Evolutionary conservation across 2,797 vertebrate genomes (phyloP).

Genomic region (Diplodus puntazzo): DNA sequence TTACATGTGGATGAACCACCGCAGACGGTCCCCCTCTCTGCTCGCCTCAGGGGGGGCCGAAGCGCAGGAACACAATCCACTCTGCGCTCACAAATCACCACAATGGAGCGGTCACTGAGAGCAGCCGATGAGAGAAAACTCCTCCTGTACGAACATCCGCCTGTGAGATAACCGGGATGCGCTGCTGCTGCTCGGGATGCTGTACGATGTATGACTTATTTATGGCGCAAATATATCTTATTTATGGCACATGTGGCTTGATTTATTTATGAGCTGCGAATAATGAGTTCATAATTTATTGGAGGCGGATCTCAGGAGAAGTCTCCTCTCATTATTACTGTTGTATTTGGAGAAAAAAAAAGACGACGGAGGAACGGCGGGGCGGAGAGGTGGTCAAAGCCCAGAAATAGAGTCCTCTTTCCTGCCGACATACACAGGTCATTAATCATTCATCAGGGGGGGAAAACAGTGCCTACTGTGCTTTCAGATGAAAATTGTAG

Average conservation of each 20-base stretch:
- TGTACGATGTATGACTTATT: slow-evolving; percentile 73
- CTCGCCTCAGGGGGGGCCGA: slow-evolving; percentile 23
- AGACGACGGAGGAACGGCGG: slow-evolving; percentile 37
- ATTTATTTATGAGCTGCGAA: slow-evolving; percentile 67
- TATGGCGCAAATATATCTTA: slow-evolving; percentile 74
- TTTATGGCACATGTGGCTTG: slow-evolving; percentile 68
- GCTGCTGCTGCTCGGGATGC: slow-evolving; percentile 46
- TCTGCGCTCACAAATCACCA: slow-evolving; percentile 32
- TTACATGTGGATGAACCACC: slow-evolving; percentile 19
- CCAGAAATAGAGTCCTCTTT: slow-evolving; percentile 69
- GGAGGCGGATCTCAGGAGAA: slow-evolving; percentile 39
- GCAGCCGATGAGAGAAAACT: slow-evolving; percentile 19
- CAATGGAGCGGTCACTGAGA: slow-evolving; percentile 19
- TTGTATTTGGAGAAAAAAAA: slow-evolving; percentile 17
- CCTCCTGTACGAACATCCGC: slow-evolving; percentile 21
- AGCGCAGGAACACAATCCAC: slow-evolving; percentile 21
- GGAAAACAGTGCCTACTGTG: slow-evolving; percentile 51
- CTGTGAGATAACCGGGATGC: slow-evolving; percentile 24
- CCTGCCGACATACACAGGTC: slow-evolving; percentile 59
- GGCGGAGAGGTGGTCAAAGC: slow-evolving; percentile 40
- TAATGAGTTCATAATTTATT: slow-evolving; percentile 72
- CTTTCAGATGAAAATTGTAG: slow-evolving; percentile 57
- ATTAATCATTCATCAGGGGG: slow-evolving; percentile 72
- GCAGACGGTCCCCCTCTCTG: not conserved
- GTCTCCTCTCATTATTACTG: slow-evolving; percentile 56